Evolutionary conservation across 2,113 vertebrate genomes (phyloP), one percentile per base, ranked within the genome.

Genomic region (Orcinus orca): DNA sequence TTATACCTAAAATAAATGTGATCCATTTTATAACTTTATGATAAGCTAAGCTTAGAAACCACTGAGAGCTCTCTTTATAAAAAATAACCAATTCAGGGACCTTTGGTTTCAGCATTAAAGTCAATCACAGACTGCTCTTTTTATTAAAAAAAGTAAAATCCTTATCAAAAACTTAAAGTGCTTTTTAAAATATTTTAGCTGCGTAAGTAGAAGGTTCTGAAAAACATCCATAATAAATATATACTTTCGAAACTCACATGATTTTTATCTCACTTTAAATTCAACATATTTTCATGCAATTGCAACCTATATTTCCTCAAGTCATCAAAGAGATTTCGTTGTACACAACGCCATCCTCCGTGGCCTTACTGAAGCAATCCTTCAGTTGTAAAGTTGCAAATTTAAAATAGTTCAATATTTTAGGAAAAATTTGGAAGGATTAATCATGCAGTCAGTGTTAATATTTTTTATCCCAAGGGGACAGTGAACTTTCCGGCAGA

Each of bases 121-220:
- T 38, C 73, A 86, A 81, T 47, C 21, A 86, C 31, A 47, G 62
- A 36, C 9, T 76, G 62, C 62, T 92, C 44, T 79, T 88, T 84
- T 84, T 44, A 83, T 80, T 82, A 62, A 82, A 62, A 70, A 90
- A 74, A 77, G 70, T 58, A 95, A 81, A 92, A 73, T 71, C 26
- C 53, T 77, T 67, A 83, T 83, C 36, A 83, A 89, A 94, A 83
- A 38, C 25, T 23, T 74, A 47, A 20, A 63, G 23, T 83, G 76
- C 44, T 36, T 94, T 94, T 36, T 12, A 83, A 91, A 44, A 33
- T 55, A 88, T 63, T 70, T 88, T 79, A 92, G 44, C 29, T 83
- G 53, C 71, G 25, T 83, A 76, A 83, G 15, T 83, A 60, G 26
- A 63, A 71, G 9, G 8, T 50, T 26, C 29, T 47, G 62, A 82